phyloP scores from a whole-genome alignment of 2,113 vertebrate genomes.

The Psilopogon haemacephalus region DNA sequence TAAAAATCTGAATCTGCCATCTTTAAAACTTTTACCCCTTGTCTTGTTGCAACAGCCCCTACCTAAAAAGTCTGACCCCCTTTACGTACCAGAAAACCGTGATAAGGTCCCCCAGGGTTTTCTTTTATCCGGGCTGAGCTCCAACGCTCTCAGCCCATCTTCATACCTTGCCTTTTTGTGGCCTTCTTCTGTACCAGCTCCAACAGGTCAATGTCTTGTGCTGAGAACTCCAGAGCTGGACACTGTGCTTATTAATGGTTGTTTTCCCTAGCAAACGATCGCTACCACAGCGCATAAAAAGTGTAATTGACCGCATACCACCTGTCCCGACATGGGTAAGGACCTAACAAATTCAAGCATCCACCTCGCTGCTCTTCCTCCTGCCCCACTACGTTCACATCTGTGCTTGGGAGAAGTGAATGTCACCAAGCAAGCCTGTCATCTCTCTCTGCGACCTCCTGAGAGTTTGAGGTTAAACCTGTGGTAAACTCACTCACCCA shows the following conservation, averaged over 20 bases:
- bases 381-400: not conserved
- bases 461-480: not conserved
- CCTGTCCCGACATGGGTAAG: too few relatives aligned
- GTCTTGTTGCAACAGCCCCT: not conserved
- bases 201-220: not conserved
- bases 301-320: too few relatives aligned
- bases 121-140: not conserved
- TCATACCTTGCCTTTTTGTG: not conserved
- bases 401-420: fast-evolving
- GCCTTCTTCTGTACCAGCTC: not conserved
- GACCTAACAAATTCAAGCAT: fast-evolving
- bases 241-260: not conserved
- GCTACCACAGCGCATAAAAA: too few relatives aligned
- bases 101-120: too few relatives aligned
- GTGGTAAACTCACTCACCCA: not conserved
- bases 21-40: not conserved
- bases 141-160: not conserved
- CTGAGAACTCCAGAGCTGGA: not conserved
- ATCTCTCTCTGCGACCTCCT: not conserved
- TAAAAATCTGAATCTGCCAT: not conserved
- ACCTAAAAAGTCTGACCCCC: not conserved
- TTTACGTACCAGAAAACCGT: not conserved
- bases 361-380: not conserved
- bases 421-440: fast-evolving
- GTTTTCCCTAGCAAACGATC: not conserved